Conservation (phyloP, 1,140 invertebrate species). For the Monochamus saltuarius region DNA sequence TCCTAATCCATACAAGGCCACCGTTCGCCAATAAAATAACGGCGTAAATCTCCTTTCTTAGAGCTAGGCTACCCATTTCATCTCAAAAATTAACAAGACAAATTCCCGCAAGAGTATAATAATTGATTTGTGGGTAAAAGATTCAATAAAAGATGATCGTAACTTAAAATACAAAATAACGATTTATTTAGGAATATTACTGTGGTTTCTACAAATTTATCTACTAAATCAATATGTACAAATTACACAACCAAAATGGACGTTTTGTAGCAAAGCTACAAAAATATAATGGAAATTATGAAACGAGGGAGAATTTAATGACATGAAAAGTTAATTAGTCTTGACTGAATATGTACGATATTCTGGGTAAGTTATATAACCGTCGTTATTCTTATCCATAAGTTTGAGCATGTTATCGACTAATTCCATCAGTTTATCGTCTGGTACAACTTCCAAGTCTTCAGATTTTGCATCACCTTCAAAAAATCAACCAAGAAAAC, state of each 20-base stretch:
- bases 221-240: constrained; percentile 20
- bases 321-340: constrained; percentile 22
- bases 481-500: constrained; percentile 17
- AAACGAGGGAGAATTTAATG: constrained; percentile 2
- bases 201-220: constrained; percentile 12
- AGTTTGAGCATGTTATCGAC: constrained; percentile 69
- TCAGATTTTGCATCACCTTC: constrained; percentile 34
- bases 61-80: too few relatives aligned
- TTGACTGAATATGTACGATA: constrained; percentile 52
- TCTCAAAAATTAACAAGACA: too few relatives aligned
- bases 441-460: constrained; percentile 39
- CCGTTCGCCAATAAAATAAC: too few relatives aligned
- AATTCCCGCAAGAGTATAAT: too few relatives aligned
- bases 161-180: too few relatives aligned
- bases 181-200: too few relatives aligned
- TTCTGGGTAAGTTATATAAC: constrained; percentile 75
- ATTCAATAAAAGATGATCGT: too few relatives aligned
- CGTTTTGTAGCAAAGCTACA: not conserved
- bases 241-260: constrained; percentile 11
- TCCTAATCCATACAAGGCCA: too few relatives aligned
- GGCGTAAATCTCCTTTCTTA: too few relatives aligned
- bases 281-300: not conserved
- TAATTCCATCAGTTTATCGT: constrained; percentile 64
- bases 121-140: too few relatives aligned
- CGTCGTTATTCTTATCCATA: constrained; percentile 76